Evolutionary conservation across 1,140 invertebrate genomes (phyloP).

Genomic region (Lordiphosa clarofinis): DNA sequence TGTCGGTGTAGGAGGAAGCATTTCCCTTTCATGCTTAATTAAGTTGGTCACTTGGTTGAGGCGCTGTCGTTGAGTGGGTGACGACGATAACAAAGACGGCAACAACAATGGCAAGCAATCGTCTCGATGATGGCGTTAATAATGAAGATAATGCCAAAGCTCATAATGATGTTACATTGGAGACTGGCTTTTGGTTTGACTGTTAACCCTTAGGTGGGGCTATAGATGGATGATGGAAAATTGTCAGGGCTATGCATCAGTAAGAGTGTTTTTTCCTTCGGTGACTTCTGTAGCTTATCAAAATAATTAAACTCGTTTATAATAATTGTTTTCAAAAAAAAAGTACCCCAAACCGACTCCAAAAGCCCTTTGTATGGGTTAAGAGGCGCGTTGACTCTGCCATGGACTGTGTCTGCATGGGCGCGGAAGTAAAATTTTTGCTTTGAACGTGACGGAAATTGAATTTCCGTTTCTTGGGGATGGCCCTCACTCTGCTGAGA

Average conservation of each 20-base stretch:
- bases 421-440: constrained; percentile 62
- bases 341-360: too few relatives aligned
- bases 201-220: not conserved
- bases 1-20: constrained; percentile 60
- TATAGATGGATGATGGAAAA: too few relatives aligned
- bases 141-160: constrained; percentile 42
- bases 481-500: constrained; percentile 47
- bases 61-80: constrained; percentile 68
- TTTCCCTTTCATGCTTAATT: constrained; percentile 72
- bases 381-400: too few relatives aligned
- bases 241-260: too few relatives aligned
- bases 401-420: constrained; percentile 25
- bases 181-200: not conserved
- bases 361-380: too few relatives aligned
- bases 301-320: too few relatives aligned
- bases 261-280: too few relatives aligned
- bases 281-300: too few relatives aligned
- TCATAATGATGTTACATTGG: constrained; percentile 32
- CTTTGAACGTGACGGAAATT: constrained; percentile 71
- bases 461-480: constrained; percentile 70
- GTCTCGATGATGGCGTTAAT: constrained; percentile 33
- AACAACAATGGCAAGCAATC: constrained; percentile 13
- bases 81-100: constrained; percentile 33
- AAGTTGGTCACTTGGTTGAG: constrained; percentile 70
- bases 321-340: too few relatives aligned